Percentiles rank a stretch among this genome's conserved stretches.
Evolutionary conservation across 2,797 vertebrate genomes (phyloP).

Genomic region (Holocentrus rufus): DNA sequence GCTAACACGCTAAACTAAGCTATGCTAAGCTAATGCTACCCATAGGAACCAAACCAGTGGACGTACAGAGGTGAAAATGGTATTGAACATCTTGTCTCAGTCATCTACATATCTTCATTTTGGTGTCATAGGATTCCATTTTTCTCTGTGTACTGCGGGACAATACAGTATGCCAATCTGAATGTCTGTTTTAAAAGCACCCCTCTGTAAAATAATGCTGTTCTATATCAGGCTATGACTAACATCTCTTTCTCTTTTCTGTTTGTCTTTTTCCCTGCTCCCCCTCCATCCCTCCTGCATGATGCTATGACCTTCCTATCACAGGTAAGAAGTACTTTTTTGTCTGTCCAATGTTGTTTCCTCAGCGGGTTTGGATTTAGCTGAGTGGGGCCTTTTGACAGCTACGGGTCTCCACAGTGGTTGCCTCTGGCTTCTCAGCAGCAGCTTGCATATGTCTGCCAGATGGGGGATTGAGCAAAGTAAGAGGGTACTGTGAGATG

Average conservation of each 20-base stretch:
- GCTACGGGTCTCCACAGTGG: slow-evolving; percentile 32
- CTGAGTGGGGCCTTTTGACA: slow-evolving; percentile 57
- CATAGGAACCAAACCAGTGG: too few species aligned
- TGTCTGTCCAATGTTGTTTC: slow-evolving; percentile 28
- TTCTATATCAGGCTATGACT: slow-evolving; percentile 17
- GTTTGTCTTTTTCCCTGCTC: background rate
- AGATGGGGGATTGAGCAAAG: slow-evolving; percentile 60
- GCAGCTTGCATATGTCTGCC: slow-evolving; percentile 61
- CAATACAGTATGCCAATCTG: too few species aligned
- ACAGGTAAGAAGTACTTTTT: slow-evolving; percentile 60
- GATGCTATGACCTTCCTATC: slow-evolving; percentile 33
- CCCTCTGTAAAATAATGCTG: too few species aligned
- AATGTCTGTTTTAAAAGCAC: too few species aligned
- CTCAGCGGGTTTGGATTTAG: slow-evolving; percentile 26
- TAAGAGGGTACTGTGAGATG: slow-evolving; percentile 48
- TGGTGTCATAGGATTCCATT: background rate
- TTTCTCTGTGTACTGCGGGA: too few species aligned
- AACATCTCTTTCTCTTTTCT: slow-evolving; percentile 9
- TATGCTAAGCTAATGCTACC: too few species aligned
- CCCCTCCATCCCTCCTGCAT: slow-evolving; percentile 9
- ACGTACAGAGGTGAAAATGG: too few species aligned
- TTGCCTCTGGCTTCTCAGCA: too few species aligned
- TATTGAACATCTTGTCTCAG: too few species aligned
- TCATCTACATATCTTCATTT: background rate
- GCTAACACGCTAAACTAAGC: too few species aligned